Evolutionary conservation across 2,797 vertebrate genomes (phyloP).

Genomic region (Lates japonicus): DNA sequence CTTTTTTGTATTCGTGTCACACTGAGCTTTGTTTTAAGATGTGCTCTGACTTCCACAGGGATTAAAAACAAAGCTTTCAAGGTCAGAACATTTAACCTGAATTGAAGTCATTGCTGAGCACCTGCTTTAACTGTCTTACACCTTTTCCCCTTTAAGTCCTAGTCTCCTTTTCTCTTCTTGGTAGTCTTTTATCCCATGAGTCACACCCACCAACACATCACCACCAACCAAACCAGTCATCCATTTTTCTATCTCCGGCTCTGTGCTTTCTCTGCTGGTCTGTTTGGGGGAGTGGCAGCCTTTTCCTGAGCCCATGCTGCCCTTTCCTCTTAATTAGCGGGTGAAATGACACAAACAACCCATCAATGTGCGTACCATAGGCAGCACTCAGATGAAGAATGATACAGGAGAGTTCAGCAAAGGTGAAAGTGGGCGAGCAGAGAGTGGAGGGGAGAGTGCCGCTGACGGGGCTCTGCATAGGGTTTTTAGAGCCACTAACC

Average conservation of each 20-base stretch:
- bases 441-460: conserved; percentile 13
- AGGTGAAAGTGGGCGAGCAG: conserved; percentile 41
- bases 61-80: conserved; percentile 26
- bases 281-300: conserved; percentile 40
- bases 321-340: conserved; percentile 66
- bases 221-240: conserved; percentile 29
- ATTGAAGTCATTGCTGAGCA: conserved; percentile 19
- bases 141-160: conserved; percentile 1
- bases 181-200: conserved; percentile 20
- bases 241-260: conserved; percentile 32
- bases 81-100: conserved; percentile 36
- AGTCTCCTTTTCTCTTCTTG: conserved; percentile 9
- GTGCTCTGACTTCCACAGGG: conserved; percentile 4
- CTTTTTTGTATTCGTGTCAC: conserved; percentile 33
- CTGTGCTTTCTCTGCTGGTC: conserved; percentile 13
- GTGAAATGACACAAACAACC: conserved; percentile 55
- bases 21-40: conserved; percentile 19
- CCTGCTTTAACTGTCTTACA: neutral
- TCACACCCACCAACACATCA: conserved; percentile 28
- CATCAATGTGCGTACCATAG: conserved; percentile 27
- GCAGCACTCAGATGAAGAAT: conserved; percentile 40
- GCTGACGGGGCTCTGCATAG: conserved; percentile 26
- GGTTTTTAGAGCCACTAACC: conserved; percentile 44
- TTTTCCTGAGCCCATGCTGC: conserved; percentile 47
- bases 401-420: conserved; percentile 30